Evolutionary conservation across 2,888 invertebrate genomes (phyloP).

Genomic region (Gastrophysa polygoni): DNA sequence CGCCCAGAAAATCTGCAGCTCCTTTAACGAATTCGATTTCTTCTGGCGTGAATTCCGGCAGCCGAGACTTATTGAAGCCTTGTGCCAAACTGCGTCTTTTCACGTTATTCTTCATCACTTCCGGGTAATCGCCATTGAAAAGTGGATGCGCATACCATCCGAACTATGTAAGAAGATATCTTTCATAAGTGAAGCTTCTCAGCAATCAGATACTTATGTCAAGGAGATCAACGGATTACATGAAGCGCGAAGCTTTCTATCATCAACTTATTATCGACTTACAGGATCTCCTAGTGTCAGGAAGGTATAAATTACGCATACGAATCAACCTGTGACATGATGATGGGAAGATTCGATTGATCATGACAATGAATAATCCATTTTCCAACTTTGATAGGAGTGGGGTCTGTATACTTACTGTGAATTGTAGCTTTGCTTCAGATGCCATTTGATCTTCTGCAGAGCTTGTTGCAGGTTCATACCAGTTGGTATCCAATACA

Average conservation of each 20-base stretch:
- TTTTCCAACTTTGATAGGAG: no score
- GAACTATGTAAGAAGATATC: slow-evolving; percentile 29
- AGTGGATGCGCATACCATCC: slow-evolving; percentile 62
- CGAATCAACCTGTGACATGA: no score
- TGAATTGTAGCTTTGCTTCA: slow-evolving; percentile 21
- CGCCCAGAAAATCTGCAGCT: slow-evolving; percentile 53
- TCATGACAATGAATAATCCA: no score
- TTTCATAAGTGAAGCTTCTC: no score
- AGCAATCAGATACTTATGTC: no score
- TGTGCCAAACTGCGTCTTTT: slow-evolving; percentile 64
- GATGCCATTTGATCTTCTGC: slow-evolving; percentile 22
- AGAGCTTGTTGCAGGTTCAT: slow-evolving; percentile 15
- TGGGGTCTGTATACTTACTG: slow-evolving; percentile 22
- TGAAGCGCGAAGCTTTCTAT: no score
- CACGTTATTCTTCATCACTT: slow-evolving; percentile 67
- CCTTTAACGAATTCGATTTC: slow-evolving; percentile 66
- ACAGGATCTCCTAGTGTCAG: no score
- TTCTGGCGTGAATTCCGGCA: slow-evolving; percentile 65
- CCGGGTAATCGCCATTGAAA: slow-evolving; percentile 70
- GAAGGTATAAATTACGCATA: no score
- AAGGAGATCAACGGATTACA: no score
- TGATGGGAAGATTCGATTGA: no score
- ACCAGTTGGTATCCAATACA: slow-evolving; percentile 20
- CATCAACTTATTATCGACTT: no score
- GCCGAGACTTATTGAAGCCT: slow-evolving; percentile 64